Evolutionary conservation across 2,113 vertebrate genomes (phyloP).

Genomic region (Cephalopholis sonnerati): DNA sequence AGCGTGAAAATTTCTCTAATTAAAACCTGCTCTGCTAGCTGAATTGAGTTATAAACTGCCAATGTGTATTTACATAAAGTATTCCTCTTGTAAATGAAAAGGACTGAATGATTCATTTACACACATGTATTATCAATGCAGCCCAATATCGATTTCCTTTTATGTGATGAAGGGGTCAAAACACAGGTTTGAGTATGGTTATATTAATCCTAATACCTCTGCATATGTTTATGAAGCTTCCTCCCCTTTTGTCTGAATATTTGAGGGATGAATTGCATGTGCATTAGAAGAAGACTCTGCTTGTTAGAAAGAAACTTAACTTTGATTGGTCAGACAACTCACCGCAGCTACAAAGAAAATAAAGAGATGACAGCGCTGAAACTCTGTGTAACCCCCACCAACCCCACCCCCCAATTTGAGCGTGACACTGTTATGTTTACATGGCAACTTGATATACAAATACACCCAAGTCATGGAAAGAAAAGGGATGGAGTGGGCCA

Average conservation of each 20-base stretch:
- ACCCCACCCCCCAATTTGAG: slow-evolving; percentile 64
- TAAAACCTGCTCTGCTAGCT: slow-evolving; percentile 43
- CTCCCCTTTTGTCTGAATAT: not conserved
- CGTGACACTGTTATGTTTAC: slow-evolving; percentile 84
- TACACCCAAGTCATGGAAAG: slow-evolving; percentile 82
- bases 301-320: slow-evolving; percentile 41
- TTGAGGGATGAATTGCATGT: not conserved
- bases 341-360: slow-evolving; percentile 68
- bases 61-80: slow-evolving; percentile 53
- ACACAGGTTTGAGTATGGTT: not conserved
- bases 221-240: not conserved
- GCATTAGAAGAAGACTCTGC: slow-evolving; percentile 7
- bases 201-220: slow-evolving; percentile 8
- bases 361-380: slow-evolving; percentile 73
- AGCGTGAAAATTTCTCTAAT: slow-evolving; percentile 55
- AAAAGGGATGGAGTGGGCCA: slow-evolving; percentile 53
- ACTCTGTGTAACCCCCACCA: slow-evolving; percentile 56
- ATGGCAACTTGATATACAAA: slow-evolving; percentile 87
- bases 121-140: slow-evolving; percentile 57
- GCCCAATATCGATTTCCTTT: slow-evolving; percentile 35
- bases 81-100: slow-evolving; percentile 25
- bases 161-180: not conserved
- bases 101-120: slow-evolving; percentile 58
- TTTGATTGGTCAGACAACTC: slow-evolving; percentile 71
- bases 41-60: slow-evolving; percentile 46